These are phyloP conservation scores for Kryphioiulus occultus DNA, from an alignment of 2,888 invertebrate species.

Conservation along the genomic window DNA sequence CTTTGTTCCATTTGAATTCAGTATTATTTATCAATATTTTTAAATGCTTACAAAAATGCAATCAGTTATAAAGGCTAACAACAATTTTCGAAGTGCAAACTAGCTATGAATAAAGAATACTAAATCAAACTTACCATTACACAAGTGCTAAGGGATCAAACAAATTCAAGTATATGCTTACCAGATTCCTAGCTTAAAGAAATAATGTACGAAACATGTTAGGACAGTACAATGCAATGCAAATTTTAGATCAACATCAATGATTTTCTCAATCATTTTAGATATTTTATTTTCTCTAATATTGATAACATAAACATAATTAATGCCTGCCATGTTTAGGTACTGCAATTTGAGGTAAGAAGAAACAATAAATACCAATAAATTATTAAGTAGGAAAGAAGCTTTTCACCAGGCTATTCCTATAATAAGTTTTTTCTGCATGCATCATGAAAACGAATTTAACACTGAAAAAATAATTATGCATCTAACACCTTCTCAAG, in stretches of 20 bases:
- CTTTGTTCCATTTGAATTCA: too few species aligned
- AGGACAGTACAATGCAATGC: background rate
- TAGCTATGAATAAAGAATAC: background rate
- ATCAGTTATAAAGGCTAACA: too few species aligned
- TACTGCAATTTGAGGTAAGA: background rate
- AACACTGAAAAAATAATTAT: background rate
- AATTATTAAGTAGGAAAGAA: background rate
- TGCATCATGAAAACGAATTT: background rate
- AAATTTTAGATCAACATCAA: background rate
- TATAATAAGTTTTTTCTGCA: background rate
- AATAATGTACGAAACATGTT: background rate
- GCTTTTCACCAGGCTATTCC: background rate
- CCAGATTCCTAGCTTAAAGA: background rate
- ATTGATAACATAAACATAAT: background rate
- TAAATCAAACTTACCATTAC: background rate
- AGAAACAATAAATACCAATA: constrained; percentile 7
- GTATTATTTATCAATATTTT: too few species aligned
- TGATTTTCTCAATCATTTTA: background rate
- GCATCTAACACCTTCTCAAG: background rate
- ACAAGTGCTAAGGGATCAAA: background rate
- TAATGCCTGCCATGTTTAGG: background rate
- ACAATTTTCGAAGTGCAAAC: too few species aligned
- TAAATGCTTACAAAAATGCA: too few species aligned
- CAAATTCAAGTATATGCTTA: background rate
- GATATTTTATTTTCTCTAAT: background rate